Conservation (phyloP, 2,888 invertebrate genomes). For the Clanis bilineata region DNA sequence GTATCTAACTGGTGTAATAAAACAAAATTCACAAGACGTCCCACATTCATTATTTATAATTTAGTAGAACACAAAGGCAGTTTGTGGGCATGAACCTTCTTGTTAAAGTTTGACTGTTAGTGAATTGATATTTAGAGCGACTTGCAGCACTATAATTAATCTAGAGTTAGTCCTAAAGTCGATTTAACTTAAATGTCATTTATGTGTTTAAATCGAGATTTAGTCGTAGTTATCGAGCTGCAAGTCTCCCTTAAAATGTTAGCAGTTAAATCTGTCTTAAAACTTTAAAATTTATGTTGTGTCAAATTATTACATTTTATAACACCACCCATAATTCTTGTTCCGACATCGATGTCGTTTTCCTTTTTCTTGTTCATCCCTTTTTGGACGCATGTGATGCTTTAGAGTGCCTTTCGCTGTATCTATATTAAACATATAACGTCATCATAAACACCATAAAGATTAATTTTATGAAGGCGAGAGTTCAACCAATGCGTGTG, state of each 20-base stretch:
- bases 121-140: not conserved
- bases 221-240: too few species aligned
- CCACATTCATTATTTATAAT: conserved; percentile 50
- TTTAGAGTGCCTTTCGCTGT: not conserved
- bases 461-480: conserved; percentile 1
- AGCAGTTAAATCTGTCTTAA: not conserved
- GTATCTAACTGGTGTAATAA: conserved; percentile 22
- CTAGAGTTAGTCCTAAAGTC: too few species aligned
- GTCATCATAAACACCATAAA: not conserved
- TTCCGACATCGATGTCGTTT: not conserved
- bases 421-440: not conserved
- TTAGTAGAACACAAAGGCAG: conserved; percentile 40
- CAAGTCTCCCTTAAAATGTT: not conserved
- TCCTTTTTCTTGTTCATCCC: not conserved
- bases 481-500: not conserved
- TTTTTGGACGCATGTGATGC: not conserved
- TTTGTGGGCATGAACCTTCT: conserved; percentile 33
- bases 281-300: not conserved
- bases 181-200: too few species aligned
- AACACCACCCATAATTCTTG: conserved; percentile 5
- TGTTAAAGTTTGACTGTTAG: conserved; percentile 23
- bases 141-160: too few species aligned
- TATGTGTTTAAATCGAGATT: too few species aligned
- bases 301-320: conserved; percentile 7
- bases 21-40: conserved; percentile 27